phyloP scores from a whole-genome alignment of 2,113 vertebrate genomes.

The Panurus biarmicus region DNA sequence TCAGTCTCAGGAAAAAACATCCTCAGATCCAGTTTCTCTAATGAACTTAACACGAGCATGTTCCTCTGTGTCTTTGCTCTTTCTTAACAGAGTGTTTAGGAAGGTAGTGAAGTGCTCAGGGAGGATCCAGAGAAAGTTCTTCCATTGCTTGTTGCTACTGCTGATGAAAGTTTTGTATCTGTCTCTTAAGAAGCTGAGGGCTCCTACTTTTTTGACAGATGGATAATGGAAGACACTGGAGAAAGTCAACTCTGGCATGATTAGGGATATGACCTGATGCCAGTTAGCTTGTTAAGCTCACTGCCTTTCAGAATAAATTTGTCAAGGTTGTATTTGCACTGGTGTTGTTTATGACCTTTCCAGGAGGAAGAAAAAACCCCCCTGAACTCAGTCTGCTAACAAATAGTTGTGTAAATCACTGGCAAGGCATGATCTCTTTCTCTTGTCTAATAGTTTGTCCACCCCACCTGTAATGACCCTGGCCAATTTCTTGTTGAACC shows the following conservation, averaged over 20 bases:
- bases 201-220: background rate
- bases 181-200: background rate
- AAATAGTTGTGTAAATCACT: background rate
- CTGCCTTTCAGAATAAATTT: slow-evolving; percentile 36
- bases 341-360: background rate
- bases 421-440: background rate
- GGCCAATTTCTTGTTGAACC: background rate
- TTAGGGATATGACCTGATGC: background rate
- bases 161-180: background rate
- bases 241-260: background rate
- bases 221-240: background rate
- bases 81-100: background rate
- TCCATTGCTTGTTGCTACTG: background rate
- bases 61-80: background rate
- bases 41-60: background rate
- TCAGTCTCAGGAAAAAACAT: background rate
- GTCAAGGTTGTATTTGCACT: background rate
- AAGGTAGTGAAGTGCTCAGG: background rate
- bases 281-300: background rate
- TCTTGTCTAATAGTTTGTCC: background rate
- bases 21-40: background rate
- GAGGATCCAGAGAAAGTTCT: background rate
- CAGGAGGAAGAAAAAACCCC: background rate
- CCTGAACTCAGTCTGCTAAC: background rate
- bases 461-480: background rate